Evolutionary conservation across 2,113 vertebrate genomes (phyloP), one percentile per base, ranked within the genome.

Genomic region (Bostrychus sinensis): DNA sequence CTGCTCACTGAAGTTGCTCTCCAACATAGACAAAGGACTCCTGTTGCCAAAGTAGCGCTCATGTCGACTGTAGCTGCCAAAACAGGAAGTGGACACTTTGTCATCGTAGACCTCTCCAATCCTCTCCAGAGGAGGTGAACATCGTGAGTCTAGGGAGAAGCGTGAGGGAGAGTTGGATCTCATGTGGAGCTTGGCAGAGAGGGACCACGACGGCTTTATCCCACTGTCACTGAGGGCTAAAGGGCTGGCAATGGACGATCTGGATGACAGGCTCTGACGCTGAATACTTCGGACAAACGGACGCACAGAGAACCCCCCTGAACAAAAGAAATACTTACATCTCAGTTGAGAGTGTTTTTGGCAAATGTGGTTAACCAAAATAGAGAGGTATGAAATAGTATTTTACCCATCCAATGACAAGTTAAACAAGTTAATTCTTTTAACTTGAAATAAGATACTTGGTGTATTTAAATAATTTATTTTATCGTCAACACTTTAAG

Each of bases 271-370:
- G 82, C 95, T 99, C 91, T 99, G 97, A 10, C 93, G 95, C 22
- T 99, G 96, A 37, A 99, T 97, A 28, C 97, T 98, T 72, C 96
- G 91, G 60, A 99, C 97, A 22, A 99, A 98, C 0, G 97, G 97
- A 0, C 96, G 95, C 6, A 95, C 93, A 0, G 97, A 98, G 89
- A 99, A 99, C 26, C 97, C 97, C 75, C 97, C 97, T 96, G 72
- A 68, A 56, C 5, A 63, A 42, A 32, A 0, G 61, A 50, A 57
- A 58, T 1, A 22, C 56, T 43, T 37, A 54, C 25, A 70, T 53
- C 19, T 42, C 6, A n/a, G n/a, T n/a, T n/a, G n/a, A n/a, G n/a
- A n/a, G n/a, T n/a, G n/a, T n/a, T n/a, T n/a, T n/a, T n/a, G n/a
- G n/a, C n/a, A n/a, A n/a, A n/a, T n/a, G n/a, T n/a, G n/a, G n/a